phyloP scores from a whole-genome alignment of 2,113 vertebrate genomes.

The Recurvirostra avosetta region DNA sequence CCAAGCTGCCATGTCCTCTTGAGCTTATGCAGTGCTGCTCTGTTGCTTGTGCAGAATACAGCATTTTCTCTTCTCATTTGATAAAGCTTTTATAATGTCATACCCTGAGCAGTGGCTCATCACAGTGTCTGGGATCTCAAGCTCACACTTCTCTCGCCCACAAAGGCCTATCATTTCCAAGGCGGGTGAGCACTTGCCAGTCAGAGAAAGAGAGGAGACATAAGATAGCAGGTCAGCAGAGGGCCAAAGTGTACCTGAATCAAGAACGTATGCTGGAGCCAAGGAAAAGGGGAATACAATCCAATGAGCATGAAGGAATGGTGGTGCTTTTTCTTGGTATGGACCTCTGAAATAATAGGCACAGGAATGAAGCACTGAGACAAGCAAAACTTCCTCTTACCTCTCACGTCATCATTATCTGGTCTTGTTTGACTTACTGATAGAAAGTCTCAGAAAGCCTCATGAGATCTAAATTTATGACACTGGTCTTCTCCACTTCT shows the following conservation, averaged over 20 bases:
- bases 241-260: background rate
- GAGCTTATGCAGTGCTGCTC: slow-evolving; percentile 11
- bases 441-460: background rate
- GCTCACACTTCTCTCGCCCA: background rate
- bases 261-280: background rate
- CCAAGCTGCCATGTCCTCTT: slow-evolving; percentile 21
- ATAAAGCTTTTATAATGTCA: background rate
- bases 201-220: background rate
- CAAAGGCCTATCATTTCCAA: background rate
- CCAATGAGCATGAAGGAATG: background rate
- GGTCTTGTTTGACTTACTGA: background rate
- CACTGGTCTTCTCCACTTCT: background rate
- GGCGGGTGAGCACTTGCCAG: background rate
- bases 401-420: background rate
- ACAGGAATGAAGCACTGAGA: background rate
- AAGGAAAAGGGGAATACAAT: background rate
- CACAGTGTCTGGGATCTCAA: background rate
- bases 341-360: background rate
- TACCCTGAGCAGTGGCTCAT: background rate
- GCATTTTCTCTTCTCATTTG: background rate
- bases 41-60: background rate
- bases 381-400: background rate
- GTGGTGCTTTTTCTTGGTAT: background rate
- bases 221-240: background rate
- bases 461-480: background rate